Evolutionary conservation across 2,888 invertebrate species (phyloP).

Genomic region (Syrphus vitripennis): DNA sequence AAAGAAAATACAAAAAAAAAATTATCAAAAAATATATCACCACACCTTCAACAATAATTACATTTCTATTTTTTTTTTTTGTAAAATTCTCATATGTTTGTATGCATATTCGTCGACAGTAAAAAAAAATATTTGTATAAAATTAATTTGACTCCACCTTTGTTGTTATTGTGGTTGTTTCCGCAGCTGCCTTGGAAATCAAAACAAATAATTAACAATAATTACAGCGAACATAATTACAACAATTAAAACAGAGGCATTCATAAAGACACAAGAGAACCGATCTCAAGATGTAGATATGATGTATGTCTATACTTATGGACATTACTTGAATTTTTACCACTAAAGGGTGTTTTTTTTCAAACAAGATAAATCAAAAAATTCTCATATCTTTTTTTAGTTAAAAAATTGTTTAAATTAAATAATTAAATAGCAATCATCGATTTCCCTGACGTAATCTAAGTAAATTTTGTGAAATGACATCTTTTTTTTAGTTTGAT

Average conservation of each 20-base stretch:
- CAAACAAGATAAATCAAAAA: too few species aligned
- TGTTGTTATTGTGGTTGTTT: slow-evolving; percentile 49
- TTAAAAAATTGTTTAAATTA: too few species aligned
- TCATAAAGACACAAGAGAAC: slow-evolving; percentile 3
- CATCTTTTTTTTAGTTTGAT: too few species aligned
- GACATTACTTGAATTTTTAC: not conserved
- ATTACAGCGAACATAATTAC: slow-evolving; percentile 66
- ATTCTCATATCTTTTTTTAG: too few species aligned
- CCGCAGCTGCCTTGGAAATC: slow-evolving; percentile 62
- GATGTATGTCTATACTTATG: not conserved
- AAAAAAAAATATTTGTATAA: too few species aligned
- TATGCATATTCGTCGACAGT: not conserved
- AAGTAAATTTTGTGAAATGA: too few species aligned
- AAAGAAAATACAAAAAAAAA: not conserved
- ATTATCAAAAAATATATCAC: slow-evolving; percentile 36
- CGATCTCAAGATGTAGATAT: not conserved
- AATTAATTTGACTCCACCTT: slow-evolving; percentile 4
- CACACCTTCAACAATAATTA: slow-evolving; percentile 65
- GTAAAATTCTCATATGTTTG: too few species aligned
- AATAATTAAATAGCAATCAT: too few species aligned
- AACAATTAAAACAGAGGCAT: slow-evolving; percentile 61
- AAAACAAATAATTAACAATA: slow-evolving; percentile 70
- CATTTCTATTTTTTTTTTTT: not conserved
- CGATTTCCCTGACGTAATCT: too few species aligned
- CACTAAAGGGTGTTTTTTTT: not conserved